phyloP scores from a whole-genome alignment of 2,888 invertebrate species.

The Polyommatus iphigenia region DNA sequence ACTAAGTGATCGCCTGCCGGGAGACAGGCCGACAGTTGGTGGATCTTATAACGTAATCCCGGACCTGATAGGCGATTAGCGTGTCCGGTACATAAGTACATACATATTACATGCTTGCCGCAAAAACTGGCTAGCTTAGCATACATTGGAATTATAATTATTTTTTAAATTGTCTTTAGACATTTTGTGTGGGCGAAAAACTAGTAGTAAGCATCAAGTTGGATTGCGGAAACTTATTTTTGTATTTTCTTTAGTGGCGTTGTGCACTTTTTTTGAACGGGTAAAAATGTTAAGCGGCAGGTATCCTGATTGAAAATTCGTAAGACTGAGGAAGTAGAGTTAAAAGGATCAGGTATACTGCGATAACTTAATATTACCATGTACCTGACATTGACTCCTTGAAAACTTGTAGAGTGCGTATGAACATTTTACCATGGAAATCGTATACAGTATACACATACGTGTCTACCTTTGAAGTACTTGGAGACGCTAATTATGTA shows the following conservation, averaged over 20 bases:
- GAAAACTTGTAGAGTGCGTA: neutral
- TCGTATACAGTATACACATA: neutral
- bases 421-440: neutral
- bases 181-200: too few relatives aligned
- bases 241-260: too few relatives aligned
- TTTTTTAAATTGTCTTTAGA: too few relatives aligned
- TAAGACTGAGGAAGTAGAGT: too few relatives aligned
- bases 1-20: slow-evolving; percentile 21
- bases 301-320: too few relatives aligned
- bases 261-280: too few relatives aligned
- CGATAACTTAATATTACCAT: too few relatives aligned
- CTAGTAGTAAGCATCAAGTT: too few relatives aligned
- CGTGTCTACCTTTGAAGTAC: slow-evolving; percentile 6
- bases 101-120: neutral
- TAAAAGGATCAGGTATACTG: too few relatives aligned
- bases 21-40: slow-evolving; percentile 44
- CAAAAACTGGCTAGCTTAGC: neutral
- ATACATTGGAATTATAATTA: neutral
- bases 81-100: slow-evolving; percentile 21
- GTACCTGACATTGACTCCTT: neutral
- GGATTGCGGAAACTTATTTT: too few relatives aligned
- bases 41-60: slow-evolving; percentile 49
- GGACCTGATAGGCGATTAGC: slow-evolving; percentile 37
- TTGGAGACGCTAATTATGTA: slow-evolving; percentile 28
- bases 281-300: too few relatives aligned